Conservation (phyloP, 53 echinoderm and acorn worm species). For the Astropecten irregularis region DNA sequence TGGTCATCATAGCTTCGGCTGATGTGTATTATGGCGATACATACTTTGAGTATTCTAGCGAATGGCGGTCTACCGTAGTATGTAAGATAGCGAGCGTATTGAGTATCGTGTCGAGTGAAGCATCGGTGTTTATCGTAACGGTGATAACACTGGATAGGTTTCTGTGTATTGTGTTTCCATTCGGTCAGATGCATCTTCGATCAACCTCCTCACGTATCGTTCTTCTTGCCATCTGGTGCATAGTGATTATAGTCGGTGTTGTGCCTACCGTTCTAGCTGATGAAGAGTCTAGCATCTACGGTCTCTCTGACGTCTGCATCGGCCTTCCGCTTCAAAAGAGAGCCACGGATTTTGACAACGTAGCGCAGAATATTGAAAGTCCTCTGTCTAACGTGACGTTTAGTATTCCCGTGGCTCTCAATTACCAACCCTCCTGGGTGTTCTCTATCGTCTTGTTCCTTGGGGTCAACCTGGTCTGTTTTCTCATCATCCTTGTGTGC, state of each 20-base stretch:
- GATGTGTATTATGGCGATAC: constrained; percentile 49
- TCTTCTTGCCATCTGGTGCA: constrained; percentile 25
- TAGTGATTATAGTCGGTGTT: constrained; percentile 24
- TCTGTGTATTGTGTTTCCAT: constrained; percentile 62
- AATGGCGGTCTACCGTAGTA: constrained; percentile 49
- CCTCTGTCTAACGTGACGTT: constrained; percentile 26
- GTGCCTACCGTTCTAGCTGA: constrained; percentile 45
- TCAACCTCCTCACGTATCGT: not conserved
- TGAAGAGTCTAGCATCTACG: constrained; percentile 43
- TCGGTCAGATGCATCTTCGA: constrained; percentile 54
- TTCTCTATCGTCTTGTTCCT: constrained; percentile 55
- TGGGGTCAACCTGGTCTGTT: constrained; percentile 55
- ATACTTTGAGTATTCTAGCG: constrained; percentile 51
- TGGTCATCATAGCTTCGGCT: constrained; percentile 62
- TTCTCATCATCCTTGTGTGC: constrained; percentile 45
- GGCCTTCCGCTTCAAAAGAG: constrained; percentile 51
- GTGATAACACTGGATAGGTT: constrained; percentile 65
- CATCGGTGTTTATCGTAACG: constrained; percentile 69
- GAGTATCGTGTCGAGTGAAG: constrained; percentile 65
- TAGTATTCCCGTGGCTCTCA: not conserved
- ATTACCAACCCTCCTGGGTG: constrained; percentile 38
- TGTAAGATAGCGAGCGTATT: constrained; percentile 67
- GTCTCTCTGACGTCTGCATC: constrained; percentile 60
- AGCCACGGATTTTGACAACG: not conserved
- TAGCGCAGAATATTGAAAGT: not conserved